These are phyloP conservation scores for Poecilia latipinna DNA, from an alignment of 2,113 vertebrate species.

Conservation along the genomic window DNA sequence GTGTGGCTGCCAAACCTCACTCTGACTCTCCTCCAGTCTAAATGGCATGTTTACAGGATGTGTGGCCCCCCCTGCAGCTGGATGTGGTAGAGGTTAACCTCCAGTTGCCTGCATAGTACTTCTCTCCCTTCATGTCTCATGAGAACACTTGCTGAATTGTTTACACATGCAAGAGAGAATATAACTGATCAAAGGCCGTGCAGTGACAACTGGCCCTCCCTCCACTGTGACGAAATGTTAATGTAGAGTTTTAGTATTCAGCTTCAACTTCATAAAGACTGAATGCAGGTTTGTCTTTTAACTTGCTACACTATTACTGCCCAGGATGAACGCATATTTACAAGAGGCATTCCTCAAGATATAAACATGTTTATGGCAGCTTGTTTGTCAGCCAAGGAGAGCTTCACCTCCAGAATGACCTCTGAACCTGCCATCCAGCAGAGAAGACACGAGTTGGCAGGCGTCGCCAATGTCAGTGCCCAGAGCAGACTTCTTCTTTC, in stretches of 20 bases:
- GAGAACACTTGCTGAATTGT: slow-evolving; percentile 57
- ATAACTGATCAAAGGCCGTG: slow-evolving; percentile 63
- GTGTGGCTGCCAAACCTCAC: slow-evolving; percentile 54
- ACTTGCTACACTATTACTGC: slow-evolving; percentile 2
- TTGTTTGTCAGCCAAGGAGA: slow-evolving; percentile 77
- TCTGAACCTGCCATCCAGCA: slow-evolving; percentile 75
- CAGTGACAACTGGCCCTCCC: slow-evolving; percentile 60
- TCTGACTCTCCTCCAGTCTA: slow-evolving; percentile 66
- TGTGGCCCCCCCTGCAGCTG: slow-evolving; percentile 65
- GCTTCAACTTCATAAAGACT: slow-evolving; percentile 20
- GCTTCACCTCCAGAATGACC: slow-evolving; percentile 78
- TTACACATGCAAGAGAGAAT: slow-evolving; percentile 48
- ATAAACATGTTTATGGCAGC: slow-evolving; percentile 39
- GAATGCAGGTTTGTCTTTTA: slow-evolving; percentile 11
- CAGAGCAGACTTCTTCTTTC: slow-evolving; percentile 70
- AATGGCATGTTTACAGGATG: slow-evolving; percentile 78
- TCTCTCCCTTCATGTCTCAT: slow-evolving; percentile 58
- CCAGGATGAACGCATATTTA: slow-evolving; percentile 5
- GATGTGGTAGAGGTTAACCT: slow-evolving; percentile 76
- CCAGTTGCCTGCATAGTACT: slow-evolving; percentile 56
- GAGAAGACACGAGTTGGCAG: slow-evolving; percentile 81
- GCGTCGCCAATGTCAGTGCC: slow-evolving; percentile 72
- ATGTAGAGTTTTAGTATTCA: slow-evolving; percentile 42
- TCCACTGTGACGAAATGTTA: slow-evolving; percentile 53
- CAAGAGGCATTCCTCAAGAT: slow-evolving; percentile 20